Conservation (phyloP, 2,113 vertebrate genomes). For the Opisthocomus hoazin region DNA sequence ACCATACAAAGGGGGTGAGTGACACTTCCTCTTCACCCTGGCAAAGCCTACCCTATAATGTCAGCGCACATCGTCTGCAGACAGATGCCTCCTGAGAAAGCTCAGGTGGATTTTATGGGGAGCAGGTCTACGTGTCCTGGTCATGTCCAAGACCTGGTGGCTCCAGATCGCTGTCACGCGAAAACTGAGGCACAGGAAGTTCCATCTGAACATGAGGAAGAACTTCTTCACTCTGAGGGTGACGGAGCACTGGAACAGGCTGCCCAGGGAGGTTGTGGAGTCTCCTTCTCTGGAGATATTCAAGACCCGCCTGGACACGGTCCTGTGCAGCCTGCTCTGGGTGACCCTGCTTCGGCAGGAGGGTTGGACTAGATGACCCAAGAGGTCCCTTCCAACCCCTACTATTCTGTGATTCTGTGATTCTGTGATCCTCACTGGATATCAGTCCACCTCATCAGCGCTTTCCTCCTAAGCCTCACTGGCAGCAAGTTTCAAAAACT, state of each 20-base stretch:
- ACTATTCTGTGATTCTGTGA: too few relatives aligned
- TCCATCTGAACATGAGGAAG: too few relatives aligned
- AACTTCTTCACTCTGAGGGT: too few relatives aligned
- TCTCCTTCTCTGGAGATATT: too few relatives aligned
- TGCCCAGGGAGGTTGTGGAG: too few relatives aligned
- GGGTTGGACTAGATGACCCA: too few relatives aligned
- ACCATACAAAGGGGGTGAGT: background rate
- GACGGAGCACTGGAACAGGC: too few relatives aligned
- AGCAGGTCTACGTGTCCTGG: background rate
- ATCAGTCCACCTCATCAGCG: background rate
- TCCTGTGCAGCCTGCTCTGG: too few relatives aligned
- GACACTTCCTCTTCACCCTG: background rate
- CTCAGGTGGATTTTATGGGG: background rate
- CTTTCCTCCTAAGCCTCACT: background rate
- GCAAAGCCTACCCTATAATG: background rate
- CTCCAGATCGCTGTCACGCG: rapidly evolving
- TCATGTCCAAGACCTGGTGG: background rate
- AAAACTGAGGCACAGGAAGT: too few relatives aligned
- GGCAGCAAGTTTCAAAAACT: background rate
- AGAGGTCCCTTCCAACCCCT: too few relatives aligned
- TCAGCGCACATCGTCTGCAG: background rate
- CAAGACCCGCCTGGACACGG: too few relatives aligned
- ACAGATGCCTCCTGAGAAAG: background rate
- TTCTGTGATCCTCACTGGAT: background rate
- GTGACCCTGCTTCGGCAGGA: too few relatives aligned